Evolutionary conservation across 1,140 invertebrate genomes (phyloP), one percentile per base, ranked within the genome.

Genomic region (Brachionus plicatilis): DNA sequence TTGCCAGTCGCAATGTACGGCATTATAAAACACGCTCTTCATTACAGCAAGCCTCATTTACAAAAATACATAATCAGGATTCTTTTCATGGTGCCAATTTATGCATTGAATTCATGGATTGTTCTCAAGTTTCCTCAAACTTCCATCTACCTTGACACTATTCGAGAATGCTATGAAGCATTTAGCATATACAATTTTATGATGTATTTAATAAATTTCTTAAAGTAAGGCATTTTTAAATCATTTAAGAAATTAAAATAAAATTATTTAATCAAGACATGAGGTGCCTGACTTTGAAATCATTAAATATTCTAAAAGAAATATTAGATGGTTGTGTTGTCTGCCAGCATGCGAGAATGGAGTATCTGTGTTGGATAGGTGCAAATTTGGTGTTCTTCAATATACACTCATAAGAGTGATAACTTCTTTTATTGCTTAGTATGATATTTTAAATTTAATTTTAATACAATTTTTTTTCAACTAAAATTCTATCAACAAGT

Each of bases 121-220:
- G 91, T 90, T 1, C 86, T 92, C n/a, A 86, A 88, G 45, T 91
- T 94, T 90, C 94, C 95, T 20, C 91, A 93, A 86, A 92, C 93
- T 85, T 94, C 94, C 20, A 95, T 97, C 84, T 97, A 97, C 88
- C 92, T 97, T 87, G 95, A 98, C 88, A 95, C 94, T 86, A 88
- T 95, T 33, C 91, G 96, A 89, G 96, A 98, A 91, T 97, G 95
- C 88, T 98, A 98, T 88, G 96, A 98, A 90, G 91, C 91, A 7
- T 97, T 96, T 92, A 96, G 97, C 0, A 98, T 98, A 87, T 98
- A 98, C 88, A 97, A 96, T 90, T 98, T 98, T 88, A 96, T 98
- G 95, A 94, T 94, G 88, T 98, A 95, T 90, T 90, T 98, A 65
- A 89, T 97, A 97, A 56, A 93, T 95, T 53, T 84, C 83, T n/a